These are phyloP conservation scores for Apostichopus leukothele DNA, from an alignment of 53 echinoderm and acorn worm species.

Conservation along the genomic window DNA sequence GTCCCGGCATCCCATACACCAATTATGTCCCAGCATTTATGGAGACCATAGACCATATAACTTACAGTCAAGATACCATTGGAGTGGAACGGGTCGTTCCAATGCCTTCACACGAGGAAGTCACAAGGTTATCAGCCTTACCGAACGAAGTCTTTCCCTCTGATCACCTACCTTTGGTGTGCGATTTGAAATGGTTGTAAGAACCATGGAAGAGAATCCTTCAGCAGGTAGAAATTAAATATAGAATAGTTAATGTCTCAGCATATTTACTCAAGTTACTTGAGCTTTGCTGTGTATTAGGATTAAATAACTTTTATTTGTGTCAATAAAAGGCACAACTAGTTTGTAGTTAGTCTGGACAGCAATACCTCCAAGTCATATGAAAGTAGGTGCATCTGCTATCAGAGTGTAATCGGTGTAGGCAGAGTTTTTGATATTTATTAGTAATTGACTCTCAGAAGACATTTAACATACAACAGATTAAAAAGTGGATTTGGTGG, in stretches of 20 bases:
- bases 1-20: slow-evolving; percentile 73
- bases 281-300: too few species aligned
- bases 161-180: slow-evolving; percentile 85
- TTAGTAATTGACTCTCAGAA: too few species aligned
- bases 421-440: too few species aligned
- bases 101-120: slow-evolving; percentile 80
- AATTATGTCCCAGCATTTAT: slow-evolving; percentile 88
- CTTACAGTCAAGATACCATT: slow-evolving; percentile 59
- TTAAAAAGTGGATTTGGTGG: too few species aligned
- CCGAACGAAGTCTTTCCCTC: slow-evolving; percentile 96
- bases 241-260: background rate
- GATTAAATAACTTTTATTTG: too few species aligned
- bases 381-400: too few species aligned
- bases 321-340: too few species aligned
- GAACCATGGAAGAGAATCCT: background rate
- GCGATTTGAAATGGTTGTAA: slow-evolving; percentile 77
- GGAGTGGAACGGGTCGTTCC: slow-evolving; percentile 72
- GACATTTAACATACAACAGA: too few species aligned
- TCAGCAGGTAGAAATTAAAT: background rate
- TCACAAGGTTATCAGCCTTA: slow-evolving; percentile 69
- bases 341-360: too few species aligned
- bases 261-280: too few species aligned
- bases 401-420: too few species aligned
- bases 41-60: slow-evolving; percentile 84
- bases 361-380: too few species aligned